These are phyloP conservation scores for Peromyscus polionotus DNA, from an alignment of 2,113 vertebrate species.

Conservation along the genomic window DNA sequence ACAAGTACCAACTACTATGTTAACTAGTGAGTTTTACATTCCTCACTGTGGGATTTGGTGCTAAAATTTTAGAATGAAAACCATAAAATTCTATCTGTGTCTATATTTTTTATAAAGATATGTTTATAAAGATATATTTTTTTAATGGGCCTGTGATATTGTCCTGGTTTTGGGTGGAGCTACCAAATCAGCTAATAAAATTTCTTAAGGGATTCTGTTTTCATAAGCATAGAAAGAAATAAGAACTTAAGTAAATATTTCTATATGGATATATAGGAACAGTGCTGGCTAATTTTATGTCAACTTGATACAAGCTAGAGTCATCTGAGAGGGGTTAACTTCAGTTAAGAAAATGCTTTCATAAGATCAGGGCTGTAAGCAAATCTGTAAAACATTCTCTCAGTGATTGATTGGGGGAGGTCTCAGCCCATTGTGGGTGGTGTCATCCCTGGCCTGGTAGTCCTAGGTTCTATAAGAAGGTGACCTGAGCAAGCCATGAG, in stretches of 20 bases:
- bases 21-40: not conserved
- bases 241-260: not conserved
- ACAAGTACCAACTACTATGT: not conserved
- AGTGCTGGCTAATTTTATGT: not conserved
- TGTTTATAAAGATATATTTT: not conserved
- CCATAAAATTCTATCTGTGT: not conserved
- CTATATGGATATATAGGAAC: not conserved
- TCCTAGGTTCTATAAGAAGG: not conserved
- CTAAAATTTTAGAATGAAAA: not conserved
- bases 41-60: not conserved
- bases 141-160: not conserved
- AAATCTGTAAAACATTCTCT: not conserved
- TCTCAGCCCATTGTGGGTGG: not conserved
- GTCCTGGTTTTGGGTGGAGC: not conserved
- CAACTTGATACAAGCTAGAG: not conserved
- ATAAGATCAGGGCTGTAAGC: not conserved
- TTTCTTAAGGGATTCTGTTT: not conserved
- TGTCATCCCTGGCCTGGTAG: not conserved
- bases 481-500: not conserved
- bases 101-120: not conserved
- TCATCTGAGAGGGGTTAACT: not conserved
- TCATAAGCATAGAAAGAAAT: not conserved
- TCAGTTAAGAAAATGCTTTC: not conserved
- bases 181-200: not conserved
- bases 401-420: not conserved